Evolutionary conservation across 1,140 invertebrate species (phyloP), one percentile per base, ranked within the genome.

Genomic region (Oreohelix idahoensis): DNA sequence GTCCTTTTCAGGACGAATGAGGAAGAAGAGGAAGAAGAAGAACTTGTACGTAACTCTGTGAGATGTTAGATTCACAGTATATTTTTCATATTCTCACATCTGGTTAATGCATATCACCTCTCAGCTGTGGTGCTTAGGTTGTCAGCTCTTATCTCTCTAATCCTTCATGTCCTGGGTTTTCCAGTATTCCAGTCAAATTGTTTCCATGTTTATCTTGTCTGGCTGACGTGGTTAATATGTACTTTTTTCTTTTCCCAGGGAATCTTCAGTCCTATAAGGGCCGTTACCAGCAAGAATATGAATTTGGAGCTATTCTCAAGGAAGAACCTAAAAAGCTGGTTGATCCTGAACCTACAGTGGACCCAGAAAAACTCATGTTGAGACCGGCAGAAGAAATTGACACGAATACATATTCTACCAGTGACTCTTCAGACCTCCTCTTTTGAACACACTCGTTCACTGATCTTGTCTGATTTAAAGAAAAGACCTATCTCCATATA

Each of bases 201-300:
- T 71, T 15, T 71, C 32, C 32, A 20, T 26, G 13, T 35, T 71
- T 32, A 23, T 71, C 69, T n/a, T n/a, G n/a, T n/a, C n/a, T n/a
- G n/a, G n/a, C n/a, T n/a, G n/a, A n/a, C n/a, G n/a, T n/a, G 10
- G 17, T 49, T 49, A 17, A 49, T 49, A 17, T 49, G 17, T 49
- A 49, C 20, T 32, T 11, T 66, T 66, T 11, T 66, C 10, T 66
- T 66, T 66, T 66, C 63, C n/a, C 86, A 88, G 87, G 84, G n/a
- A 84, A 51, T 32, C 83, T 89, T 26, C 86, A 86, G 42, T 85
- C 85, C 4, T 89, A 89, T 73, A 79, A 83, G n/a, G 85, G 86
- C 45, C 87, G 87, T 63, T 87, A 79, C 75, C 85, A 86, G 73
- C 39, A 84, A 70, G 88, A 89, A 8, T 89, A 85, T 78, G 81